Conservation (phyloP, 2,888 invertebrate genomes). For the Abscondita cerata region DNA sequence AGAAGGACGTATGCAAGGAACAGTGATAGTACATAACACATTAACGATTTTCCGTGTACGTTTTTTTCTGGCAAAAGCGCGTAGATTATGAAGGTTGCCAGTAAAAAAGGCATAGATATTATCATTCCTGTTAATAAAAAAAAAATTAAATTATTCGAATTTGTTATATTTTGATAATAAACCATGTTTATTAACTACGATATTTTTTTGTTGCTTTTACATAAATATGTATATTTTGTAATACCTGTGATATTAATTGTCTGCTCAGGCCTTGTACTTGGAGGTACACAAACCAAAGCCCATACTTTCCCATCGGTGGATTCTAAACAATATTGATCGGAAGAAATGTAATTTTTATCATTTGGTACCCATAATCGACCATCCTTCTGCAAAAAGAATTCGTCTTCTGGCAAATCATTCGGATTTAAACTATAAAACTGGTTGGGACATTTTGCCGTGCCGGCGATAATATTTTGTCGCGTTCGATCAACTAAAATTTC, state of each 20-base stretch:
- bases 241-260: not conserved
- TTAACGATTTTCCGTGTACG: constrained; percentile 11
- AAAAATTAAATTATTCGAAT: too few relatives aligned
- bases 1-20: constrained; percentile 2
- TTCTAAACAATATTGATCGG: not conserved
- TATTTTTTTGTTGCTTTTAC: too few relatives aligned
- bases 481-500: not conserved
- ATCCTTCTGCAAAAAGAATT: constrained; percentile 4
- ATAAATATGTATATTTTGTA: too few relatives aligned
- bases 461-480: not conserved
- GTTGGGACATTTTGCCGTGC: not conserved
- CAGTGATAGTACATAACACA: constrained; percentile 11
- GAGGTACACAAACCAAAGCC: not conserved
- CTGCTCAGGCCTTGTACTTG: not conserved
- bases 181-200: not conserved
- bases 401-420: not conserved
- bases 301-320: constrained; percentile 2
- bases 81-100: constrained; percentile 7
- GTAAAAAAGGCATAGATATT: constrained; percentile 12
- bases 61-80: constrained; percentile 6
- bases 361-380: not conserved
- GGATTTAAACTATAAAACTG: constrained; percentile 4
- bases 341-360: not conserved
- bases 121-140: constrained; percentile 8
- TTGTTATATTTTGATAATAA: too few relatives aligned